Conservation (phyloP, 2,888 invertebrate species). For the Apeira syringaria region DNA sequence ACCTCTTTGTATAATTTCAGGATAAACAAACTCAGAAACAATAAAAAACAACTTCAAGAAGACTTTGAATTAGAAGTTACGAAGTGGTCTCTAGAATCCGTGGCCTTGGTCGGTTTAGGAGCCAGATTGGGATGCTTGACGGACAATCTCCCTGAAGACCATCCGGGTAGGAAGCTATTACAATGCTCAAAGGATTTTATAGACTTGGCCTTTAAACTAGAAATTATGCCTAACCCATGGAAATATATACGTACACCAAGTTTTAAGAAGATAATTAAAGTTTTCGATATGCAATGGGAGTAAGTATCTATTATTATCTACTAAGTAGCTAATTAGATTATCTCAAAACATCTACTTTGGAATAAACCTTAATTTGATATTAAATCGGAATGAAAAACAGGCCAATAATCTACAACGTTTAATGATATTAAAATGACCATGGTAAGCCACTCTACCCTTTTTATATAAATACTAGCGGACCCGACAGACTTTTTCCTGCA, state of each 20-base stretch:
- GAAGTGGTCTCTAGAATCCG: conserved; percentile 86
- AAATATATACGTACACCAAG: conserved; percentile 52
- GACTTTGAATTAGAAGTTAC: conserved; percentile 81
- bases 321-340: no score
- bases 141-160: conserved; percentile 51
- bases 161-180: conserved; percentile 57
- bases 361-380: no score
- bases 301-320: no score
- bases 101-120: conserved; percentile 63
- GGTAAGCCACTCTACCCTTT: no score
- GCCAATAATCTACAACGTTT: no score
- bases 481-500: no score
- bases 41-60: conserved; percentile 48
- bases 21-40: conserved; percentile 50
- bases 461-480: no score
- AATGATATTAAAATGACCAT: no score
- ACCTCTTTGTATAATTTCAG: no score
- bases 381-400: no score
- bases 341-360: no score
- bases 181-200: conserved; percentile 54
- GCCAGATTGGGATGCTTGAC: conserved; percentile 59
- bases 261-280: conserved; percentile 57
- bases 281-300: conserved; percentile 67
- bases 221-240: conserved; percentile 59
- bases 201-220: conserved; percentile 51